These are phyloP conservation scores for Nylanderia fulva DNA, from an alignment of 1,140 invertebrate species.

Conservation along the genomic window DNA sequence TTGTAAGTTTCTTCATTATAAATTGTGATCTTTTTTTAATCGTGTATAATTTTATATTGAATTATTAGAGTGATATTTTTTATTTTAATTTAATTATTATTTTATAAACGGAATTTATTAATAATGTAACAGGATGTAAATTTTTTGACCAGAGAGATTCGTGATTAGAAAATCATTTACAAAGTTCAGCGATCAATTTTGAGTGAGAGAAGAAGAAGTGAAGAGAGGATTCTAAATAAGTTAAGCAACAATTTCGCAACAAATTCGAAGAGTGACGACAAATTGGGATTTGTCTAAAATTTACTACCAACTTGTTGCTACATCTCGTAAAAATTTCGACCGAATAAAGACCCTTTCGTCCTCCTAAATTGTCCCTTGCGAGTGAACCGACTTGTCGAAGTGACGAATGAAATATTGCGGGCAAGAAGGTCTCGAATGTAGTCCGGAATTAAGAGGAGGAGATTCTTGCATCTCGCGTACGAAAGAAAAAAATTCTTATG, in stretches of 20 bases:
- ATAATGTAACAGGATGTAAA: no score
- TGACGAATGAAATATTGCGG: constrained; percentile 11
- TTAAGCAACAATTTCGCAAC: not conserved
- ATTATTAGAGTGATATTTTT: no score
- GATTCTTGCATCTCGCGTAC: not conserved
- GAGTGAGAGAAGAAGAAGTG: not conserved
- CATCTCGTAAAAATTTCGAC: constrained; percentile 42
- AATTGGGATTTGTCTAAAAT: constrained; percentile 34
- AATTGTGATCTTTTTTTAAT: not conserved
- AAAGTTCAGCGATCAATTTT: not conserved
- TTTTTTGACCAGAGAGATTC: no score
- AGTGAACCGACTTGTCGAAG: constrained; percentile 11
- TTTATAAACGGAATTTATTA: no score
- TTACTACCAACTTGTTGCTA: constrained; percentile 52
- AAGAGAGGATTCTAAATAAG: not conserved
- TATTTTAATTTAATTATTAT: no score
- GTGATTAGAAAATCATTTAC: not conserved
- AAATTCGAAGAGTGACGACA: not conserved
- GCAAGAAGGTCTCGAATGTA: not conserved
- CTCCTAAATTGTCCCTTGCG: not conserved
- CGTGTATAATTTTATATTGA: not conserved
- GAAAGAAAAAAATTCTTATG: no score
- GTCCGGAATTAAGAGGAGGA: not conserved
- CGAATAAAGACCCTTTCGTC: constrained; percentile 26
- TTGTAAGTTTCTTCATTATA: not conserved